Conservation (phyloP, 2,888 invertebrate species). For the Ormyrus thymus region DNA sequence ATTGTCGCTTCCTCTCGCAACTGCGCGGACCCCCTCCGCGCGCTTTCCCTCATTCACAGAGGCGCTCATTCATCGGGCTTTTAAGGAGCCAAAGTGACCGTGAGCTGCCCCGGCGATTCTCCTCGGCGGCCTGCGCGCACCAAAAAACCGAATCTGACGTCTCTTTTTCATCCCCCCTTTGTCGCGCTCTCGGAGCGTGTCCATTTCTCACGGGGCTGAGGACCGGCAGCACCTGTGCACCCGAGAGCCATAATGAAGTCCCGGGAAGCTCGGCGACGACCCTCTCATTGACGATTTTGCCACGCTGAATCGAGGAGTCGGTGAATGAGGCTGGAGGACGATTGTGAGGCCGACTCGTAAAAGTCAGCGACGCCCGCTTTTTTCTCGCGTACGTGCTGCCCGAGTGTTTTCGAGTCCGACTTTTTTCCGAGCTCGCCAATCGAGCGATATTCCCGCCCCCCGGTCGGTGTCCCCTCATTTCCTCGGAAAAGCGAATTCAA, state of each 20-base stretch:
- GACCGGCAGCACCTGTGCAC: slow-evolving; percentile 26
- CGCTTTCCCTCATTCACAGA: background rate
- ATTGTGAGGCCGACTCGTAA: slow-evolving; percentile 10
- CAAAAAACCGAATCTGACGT: slow-evolving; percentile 18
- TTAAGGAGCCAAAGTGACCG: slow-evolving; percentile 49
- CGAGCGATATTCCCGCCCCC: slow-evolving; percentile 23
- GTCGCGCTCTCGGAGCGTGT: background rate
- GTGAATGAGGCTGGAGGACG: slow-evolving; percentile 14
- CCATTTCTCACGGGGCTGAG: slow-evolving; percentile 32
- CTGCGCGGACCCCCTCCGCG: slow-evolving; percentile 11
- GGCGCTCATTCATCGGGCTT: slow-evolving; percentile 14
- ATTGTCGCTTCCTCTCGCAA: slow-evolving; percentile 7
- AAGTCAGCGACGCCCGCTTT: slow-evolving; percentile 24
- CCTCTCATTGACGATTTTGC: slow-evolving; percentile 34
- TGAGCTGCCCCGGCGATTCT: slow-evolving; percentile 19
- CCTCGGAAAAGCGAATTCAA: background rate
- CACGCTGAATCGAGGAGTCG: background rate
- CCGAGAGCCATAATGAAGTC: slow-evolving; percentile 36
- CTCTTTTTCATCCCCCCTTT: slow-evolving; percentile 1
- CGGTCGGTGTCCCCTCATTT: background rate
- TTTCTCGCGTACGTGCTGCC: background rate
- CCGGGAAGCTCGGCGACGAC: slow-evolving; percentile 26
- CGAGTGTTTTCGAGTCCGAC: slow-evolving; percentile 2
- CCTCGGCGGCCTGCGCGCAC: slow-evolving; percentile 23
- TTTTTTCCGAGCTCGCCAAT: background rate